These are phyloP conservation scores for Oedothorax gibbosus DNA, from an alignment of 1,140 invertebrate genomes.

Conservation along the genomic window DNA sequence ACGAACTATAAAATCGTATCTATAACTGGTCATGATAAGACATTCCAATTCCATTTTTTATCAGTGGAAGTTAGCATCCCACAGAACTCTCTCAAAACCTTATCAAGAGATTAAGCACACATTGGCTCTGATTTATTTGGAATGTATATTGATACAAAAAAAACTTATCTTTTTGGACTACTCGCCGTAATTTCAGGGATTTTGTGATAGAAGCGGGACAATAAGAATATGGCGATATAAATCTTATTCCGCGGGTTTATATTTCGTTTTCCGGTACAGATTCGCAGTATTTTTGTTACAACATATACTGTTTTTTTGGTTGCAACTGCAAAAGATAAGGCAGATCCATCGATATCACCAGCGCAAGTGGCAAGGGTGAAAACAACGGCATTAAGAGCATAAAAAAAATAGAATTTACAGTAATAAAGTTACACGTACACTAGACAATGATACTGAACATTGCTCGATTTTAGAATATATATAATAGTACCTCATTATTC, in stretches of 20 bases:
- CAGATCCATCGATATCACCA: constrained; percentile 24
- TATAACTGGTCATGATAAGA: constrained; percentile 34
- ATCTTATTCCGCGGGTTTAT: constrained; percentile 55
- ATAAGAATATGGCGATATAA: constrained; percentile 53
- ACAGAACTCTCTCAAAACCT: neutral
- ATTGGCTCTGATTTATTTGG: constrained; percentile 55
- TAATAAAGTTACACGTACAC: no score
- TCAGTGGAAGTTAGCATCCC: constrained; percentile 40
- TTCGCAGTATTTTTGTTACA: constrained; percentile 28
- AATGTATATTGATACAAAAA: constrained; percentile 51
- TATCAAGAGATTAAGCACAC: constrained; percentile 55
- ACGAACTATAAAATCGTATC: neutral
- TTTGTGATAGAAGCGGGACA: constrained; percentile 46
- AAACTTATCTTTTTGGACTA: constrained; percentile 37
- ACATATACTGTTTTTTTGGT: constrained; percentile 33
- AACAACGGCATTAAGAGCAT: neutral
- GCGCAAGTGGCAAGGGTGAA: neutral
- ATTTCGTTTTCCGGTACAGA: constrained; percentile 40
- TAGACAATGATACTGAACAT: no score
- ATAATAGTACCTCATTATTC: no score
- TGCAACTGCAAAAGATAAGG: constrained; percentile 5
- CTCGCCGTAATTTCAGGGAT: constrained; percentile 56
- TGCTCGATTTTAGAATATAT: no score
- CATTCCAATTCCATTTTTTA: constrained; percentile 30
- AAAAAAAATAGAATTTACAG: no score